A percentile compares a stretch with the other conserved stretches of the same genome.
phyloP scores from a whole-genome alignment of 2,888 invertebrate genomes.

The Sarcophaga variegata region DNA sequence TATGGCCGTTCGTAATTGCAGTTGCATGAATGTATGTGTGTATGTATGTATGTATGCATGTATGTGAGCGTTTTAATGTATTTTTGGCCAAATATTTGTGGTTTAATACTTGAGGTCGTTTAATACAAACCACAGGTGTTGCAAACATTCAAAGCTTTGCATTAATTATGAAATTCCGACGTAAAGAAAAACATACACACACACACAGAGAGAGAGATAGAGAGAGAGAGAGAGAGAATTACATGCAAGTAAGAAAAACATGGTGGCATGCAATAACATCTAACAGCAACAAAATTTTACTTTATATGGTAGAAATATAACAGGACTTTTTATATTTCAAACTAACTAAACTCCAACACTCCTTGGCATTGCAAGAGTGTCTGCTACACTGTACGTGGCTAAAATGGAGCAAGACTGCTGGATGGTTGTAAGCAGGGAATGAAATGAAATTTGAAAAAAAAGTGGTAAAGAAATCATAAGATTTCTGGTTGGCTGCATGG shows the following conservation, averaged over 20 bases:
- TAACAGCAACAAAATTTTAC: slow-evolving; percentile 28
- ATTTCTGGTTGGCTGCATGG: slow-evolving; percentile 23
- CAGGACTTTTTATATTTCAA: slow-evolving; percentile 13
- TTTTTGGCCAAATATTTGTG: slow-evolving; percentile 71
- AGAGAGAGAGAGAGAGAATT: background rate
- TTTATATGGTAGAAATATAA: background rate
- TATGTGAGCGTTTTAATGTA: slow-evolving; percentile 37
- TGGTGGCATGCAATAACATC: slow-evolving; percentile 20
- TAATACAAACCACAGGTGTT: slow-evolving; percentile 82
- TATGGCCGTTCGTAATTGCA: background rate
- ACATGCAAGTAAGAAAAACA: slow-evolving; percentile 34
- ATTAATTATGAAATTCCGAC: slow-evolving; percentile 81
- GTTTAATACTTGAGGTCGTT: slow-evolving; percentile 78
- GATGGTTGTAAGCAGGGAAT: no score
- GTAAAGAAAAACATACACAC: slow-evolving; percentile 44
- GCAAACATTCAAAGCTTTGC: slow-evolving; percentile 82
- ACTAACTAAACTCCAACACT: slow-evolving; percentile 24
- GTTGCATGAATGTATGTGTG: background rate
- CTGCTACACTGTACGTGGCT: slow-evolving; percentile 30
- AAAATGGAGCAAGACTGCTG: background rate
- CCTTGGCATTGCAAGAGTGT: slow-evolving; percentile 32
- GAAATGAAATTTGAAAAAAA: background rate
- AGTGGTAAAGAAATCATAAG: slow-evolving; percentile 24
- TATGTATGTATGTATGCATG: background rate
- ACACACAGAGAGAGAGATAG: background rate